These are phyloP conservation scores for Anolis apletophallus DNA, from an alignment of 2,797 vertebrate species.

Conservation along the genomic window DNA sequence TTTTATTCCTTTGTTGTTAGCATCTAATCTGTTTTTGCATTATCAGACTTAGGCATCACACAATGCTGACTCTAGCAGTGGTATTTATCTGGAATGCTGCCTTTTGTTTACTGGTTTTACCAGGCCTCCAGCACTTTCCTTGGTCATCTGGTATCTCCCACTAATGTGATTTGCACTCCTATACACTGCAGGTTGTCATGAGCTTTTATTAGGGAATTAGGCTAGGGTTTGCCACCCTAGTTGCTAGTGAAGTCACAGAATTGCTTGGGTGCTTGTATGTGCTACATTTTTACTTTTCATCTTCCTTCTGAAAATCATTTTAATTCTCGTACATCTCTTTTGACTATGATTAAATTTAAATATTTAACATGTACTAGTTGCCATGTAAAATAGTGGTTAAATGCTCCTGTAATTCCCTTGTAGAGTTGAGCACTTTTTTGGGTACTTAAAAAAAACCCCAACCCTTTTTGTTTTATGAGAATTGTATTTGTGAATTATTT, in stretches of 20 bases:
- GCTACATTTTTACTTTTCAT: constrained; percentile 62
- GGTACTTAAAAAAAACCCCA: too few species aligned
- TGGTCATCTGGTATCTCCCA: constrained; percentile 87
- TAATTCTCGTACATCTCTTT: background rate
- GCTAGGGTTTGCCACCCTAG: constrained; percentile 78
- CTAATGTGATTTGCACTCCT: constrained; percentile 91
- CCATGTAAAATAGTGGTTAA: background rate
- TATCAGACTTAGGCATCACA: constrained; percentile 80
- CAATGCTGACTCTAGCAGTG: constrained; percentile 85
- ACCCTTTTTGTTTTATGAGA: background rate
- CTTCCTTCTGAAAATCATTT: constrained; percentile 39
- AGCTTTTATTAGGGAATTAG: constrained; percentile 90
- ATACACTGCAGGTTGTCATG: constrained; percentile 89
- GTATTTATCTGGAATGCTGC: constrained; percentile 91
- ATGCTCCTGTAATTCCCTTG: background rate
- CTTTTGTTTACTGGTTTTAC: constrained; percentile 85
- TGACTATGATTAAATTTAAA: background rate
- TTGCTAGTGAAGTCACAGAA: constrained; percentile 80
- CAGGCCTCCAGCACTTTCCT: constrained; percentile 84
- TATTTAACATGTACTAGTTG: constrained; percentile 27
- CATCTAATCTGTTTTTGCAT: constrained; percentile 86
- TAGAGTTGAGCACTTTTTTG: background rate
- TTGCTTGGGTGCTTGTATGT: constrained; percentile 39
- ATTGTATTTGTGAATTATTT: background rate
- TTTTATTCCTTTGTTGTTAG: constrained; percentile 87